Conservation (phyloP, 1,140 invertebrate species). For the Zaprionus ghesquierei region DNA sequence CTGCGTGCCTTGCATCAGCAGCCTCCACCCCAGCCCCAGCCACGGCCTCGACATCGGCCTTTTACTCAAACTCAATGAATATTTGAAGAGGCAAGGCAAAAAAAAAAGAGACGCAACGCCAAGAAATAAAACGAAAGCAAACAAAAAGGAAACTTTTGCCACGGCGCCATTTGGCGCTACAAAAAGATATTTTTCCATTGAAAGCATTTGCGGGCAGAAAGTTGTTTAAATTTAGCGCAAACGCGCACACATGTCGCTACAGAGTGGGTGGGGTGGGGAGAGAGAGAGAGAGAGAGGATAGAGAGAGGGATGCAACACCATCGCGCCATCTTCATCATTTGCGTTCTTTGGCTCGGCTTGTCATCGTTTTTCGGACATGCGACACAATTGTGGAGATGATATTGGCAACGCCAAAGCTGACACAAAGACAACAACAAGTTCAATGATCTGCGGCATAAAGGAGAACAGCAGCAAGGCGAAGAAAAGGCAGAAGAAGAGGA, state of each 20-base stretch:
- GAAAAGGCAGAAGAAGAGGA: not conserved
- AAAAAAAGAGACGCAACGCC: not conserved
- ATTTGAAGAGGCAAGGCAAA: conserved; percentile 63
- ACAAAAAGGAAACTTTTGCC: conserved; percentile 68
- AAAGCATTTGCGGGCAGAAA: conserved; percentile 65
- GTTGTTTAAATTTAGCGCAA: conserved; percentile 77
- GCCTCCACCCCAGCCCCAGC: not conserved
- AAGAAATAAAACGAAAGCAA: conserved; percentile 26
- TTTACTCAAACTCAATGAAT: conserved; percentile 80
- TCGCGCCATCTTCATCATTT: conserved; percentile 24
- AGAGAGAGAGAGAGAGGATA: not conserved
- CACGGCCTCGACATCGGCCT: conserved; percentile 33
- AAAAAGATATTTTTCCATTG: conserved; percentile 79
- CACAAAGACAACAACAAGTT: conserved; percentile 49
- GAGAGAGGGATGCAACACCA: not conserved
- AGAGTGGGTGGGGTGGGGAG: conserved; percentile 42
- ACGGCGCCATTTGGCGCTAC: conserved; percentile 78
- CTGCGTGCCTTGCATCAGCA: conserved; percentile 12
- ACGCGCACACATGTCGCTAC: conserved; percentile 61
- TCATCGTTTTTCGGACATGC: conserved; percentile 43
- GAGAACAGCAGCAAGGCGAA: not conserved
- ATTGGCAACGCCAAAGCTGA: conserved; percentile 15
- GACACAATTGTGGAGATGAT: conserved; percentile 61
- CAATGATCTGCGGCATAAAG: conserved; percentile 40
- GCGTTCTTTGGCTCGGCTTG: conserved; percentile 4